A percentile compares a stretch with the other conserved stretches of the same genome.
Conservation (phyloP, 2,113 vertebrate species). For the Psilopogon haemacephalus region DNA sequence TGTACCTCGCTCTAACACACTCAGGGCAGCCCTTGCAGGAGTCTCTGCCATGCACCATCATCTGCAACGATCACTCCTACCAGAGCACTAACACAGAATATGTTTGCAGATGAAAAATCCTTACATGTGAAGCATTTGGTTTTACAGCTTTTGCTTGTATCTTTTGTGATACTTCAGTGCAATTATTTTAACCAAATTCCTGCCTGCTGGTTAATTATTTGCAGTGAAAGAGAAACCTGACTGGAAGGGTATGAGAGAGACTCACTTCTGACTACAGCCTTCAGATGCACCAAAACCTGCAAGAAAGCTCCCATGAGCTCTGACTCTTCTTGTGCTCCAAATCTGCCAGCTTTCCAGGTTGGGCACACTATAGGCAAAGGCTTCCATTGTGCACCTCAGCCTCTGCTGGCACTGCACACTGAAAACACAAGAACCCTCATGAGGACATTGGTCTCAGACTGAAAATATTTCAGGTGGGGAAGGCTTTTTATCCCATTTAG, state of each 20-base stretch:
- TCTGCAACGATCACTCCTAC: rapidly evolving
- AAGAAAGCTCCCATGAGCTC: neutral
- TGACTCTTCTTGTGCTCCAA: rapidly evolving
- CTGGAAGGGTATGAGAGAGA: neutral
- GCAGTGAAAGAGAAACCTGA: conserved; percentile 18
- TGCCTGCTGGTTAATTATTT: neutral
- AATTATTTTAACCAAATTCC: conserved; percentile 24
- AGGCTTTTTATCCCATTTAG: neutral
- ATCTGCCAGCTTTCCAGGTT: neutral
- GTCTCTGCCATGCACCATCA: neutral
- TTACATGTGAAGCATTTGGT: neutral
- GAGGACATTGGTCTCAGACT: neutral
- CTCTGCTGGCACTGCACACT: rapidly evolving
- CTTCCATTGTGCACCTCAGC: rapidly evolving
- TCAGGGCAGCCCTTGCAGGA: neutral
- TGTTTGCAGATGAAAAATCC: neutral
- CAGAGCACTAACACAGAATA: neutral
- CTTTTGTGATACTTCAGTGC: neutral
- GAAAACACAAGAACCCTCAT: neutral
- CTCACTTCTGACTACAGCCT: neutral
- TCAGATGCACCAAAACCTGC: neutral
- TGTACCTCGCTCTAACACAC: rapidly evolving
- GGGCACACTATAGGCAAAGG: rapidly evolving
- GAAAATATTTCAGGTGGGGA: neutral
- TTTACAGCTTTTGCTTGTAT: conserved; percentile 10